A percentile compares a stretch with the other conserved stretches of the same genome.
Conservation (phyloP, 30 jellyfish, hydroid and myxozoan genomes). For the Chrysaora quinquecirrha region DNA sequence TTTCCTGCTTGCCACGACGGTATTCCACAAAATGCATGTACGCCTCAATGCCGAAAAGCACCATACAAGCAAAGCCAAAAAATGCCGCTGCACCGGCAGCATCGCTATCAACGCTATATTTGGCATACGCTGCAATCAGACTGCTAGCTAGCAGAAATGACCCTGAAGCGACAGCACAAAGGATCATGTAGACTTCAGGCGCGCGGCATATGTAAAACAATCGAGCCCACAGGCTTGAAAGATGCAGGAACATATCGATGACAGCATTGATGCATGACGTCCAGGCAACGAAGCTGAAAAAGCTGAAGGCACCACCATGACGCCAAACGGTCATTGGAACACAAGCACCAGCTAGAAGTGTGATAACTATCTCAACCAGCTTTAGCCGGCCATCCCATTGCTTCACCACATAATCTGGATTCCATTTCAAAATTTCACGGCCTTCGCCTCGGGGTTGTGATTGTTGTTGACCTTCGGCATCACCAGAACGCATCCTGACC, state of each 20-base stretch:
- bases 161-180: conserved; percentile 55
- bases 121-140: conserved; percentile 57
- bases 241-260: conserved; percentile 61
- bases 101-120: conserved; percentile 16
- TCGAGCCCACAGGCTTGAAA: conserved; percentile 60
- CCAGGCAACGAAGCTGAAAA: conserved; percentile 71
- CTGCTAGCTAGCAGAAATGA: conserved; percentile 71
- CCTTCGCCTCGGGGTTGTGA: conserved; percentile 6
- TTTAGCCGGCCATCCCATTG: conserved; percentile 73
- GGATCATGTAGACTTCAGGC: conserved; percentile 68
- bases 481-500: too few species aligned
- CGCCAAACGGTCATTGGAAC: conserved; percentile 47
- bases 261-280: conserved; percentile 54
- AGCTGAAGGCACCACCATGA: conserved; percentile 43
- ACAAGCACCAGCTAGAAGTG: conserved; percentile 66
- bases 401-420: conserved; percentile 54
- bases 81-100: conserved; percentile 68
- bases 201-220: conserved; percentile 50
- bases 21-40: conserved; percentile 40
- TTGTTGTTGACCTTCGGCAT: neutral
- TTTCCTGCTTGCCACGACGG: conserved; percentile 57
- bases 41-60: conserved; percentile 64
- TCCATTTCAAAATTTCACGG: conserved; percentile 49
- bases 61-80: conserved; percentile 70
- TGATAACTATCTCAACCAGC: conserved; percentile 50